Base-by-base conservation (phyloP, 2,113 vertebrate species). In the Poeciliopsis turrubarensis region DNA sequence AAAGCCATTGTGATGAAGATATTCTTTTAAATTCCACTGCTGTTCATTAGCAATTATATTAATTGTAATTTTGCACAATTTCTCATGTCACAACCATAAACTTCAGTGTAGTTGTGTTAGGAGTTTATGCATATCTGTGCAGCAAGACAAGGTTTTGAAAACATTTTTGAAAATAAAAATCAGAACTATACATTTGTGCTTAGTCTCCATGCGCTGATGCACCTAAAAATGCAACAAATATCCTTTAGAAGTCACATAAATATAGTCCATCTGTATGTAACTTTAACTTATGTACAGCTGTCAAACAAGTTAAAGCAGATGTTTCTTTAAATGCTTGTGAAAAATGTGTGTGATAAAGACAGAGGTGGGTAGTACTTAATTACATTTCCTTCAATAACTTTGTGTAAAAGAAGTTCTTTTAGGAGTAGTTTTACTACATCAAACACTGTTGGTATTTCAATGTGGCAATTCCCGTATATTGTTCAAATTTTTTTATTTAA, bases 11-110 rank as follows among this genome's bases (percentile, higher is more conserved):
- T 27, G 69, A 85, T 17, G 57, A 27, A 81, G 84, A 70, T 39
- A 75, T 19, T 69, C 66, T 81, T 76, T 68, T 26, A 47, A 77
- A 80, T 27, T 72, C 67, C 79, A n/a, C 67, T 41, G 57, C 65
- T 67, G 1, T 54, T 22, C 17, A 9, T 15, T 5, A 37, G 34
- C 19, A 22, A 22, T 22, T 54, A 8, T 54, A 22, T 54, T 15
- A 54, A 22, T 51, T 51, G 19, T 8, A 22, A 19, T 51, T 19
- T 51, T 51, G 6, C 7, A 22, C 6, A 7, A 22, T 51, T 51
- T 19, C 0, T 51, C 47, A 25, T 9, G 19, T 19, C 47, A 54
- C 8, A n/a, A 57, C 51, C 51, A 57, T 25, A 57, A 25, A 57
- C 51, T 57, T 57, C 5, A 57, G 19, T 57, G 51, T 57, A 9